Conservation (phyloP, 2,797 vertebrate species). For the Neosalanx taihuensis region DNA sequence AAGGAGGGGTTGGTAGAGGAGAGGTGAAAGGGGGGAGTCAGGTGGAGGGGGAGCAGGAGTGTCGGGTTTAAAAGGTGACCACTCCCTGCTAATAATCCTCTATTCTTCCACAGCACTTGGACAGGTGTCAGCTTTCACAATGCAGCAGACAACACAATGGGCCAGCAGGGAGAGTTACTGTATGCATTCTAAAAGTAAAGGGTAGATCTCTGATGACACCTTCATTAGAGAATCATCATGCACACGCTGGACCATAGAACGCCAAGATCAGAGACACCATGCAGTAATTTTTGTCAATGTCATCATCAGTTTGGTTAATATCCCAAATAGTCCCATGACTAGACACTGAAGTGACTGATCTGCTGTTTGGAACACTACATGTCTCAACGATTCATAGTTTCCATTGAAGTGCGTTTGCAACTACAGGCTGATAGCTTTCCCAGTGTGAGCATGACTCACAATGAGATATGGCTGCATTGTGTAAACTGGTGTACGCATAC, state of each 20-base stretch:
- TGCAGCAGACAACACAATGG: slow-evolving; percentile 18
- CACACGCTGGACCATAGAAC: too few species aligned
- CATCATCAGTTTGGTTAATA: too few species aligned
- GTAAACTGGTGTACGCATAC: not conserved
- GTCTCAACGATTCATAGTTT: not conserved
- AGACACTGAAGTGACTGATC: too few species aligned
- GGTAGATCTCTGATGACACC: not conserved
- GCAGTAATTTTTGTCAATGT: too few species aligned
- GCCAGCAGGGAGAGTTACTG: slow-evolving; percentile 20
- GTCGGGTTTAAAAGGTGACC: slow-evolving; percentile 16
- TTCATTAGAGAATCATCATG: not conserved
- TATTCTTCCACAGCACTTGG: slow-evolving; percentile 35
- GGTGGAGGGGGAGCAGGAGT: not conserved
- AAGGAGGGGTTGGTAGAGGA: not conserved
- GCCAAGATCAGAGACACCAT: too few species aligned
- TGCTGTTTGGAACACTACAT: not conserved
- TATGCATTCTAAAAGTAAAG: slow-evolving; percentile 1
- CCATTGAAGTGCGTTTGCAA: not conserved
- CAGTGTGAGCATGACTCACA: not conserved
- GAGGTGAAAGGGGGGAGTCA: not conserved
- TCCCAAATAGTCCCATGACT: too few species aligned
- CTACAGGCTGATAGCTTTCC: not conserved
- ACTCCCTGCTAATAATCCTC: slow-evolving; percentile 14
- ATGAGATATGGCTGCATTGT: not conserved
- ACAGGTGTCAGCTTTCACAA: slow-evolving; percentile 37